Percentiles rank a stretch among this genome's conserved stretches.
Evolutionary conservation across 2,797 vertebrate genomes (phyloP).

Genomic region (Amblyopsis hoosieri): DNA sequence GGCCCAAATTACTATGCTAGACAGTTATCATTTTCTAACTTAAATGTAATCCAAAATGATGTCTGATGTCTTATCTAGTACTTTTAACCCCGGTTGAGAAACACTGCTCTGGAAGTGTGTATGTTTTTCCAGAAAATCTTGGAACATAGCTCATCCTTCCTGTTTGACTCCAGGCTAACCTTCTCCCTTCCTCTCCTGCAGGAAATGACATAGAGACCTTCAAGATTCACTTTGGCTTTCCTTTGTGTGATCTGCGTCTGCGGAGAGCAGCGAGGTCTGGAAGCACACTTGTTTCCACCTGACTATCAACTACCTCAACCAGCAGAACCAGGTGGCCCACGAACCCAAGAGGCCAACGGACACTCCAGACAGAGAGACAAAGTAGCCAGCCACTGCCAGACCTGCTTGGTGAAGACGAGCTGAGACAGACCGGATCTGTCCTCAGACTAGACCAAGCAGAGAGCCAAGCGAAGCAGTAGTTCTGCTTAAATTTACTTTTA

Average conservation of each 20-base stretch:
- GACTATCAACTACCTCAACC: conserved; percentile 95
- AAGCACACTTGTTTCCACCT: conserved; percentile 85
- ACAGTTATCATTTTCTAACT: neutral
- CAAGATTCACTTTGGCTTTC: conserved; percentile 87
- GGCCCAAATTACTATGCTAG: too few species aligned
- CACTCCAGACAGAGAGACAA: conserved; percentile 39
- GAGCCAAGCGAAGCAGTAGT: neutral
- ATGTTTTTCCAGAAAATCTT: conserved; percentile 25
- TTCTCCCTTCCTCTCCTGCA: conserved; percentile 72
- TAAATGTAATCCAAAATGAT: neutral
- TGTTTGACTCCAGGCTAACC: conserved; percentile 38
- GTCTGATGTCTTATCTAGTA: too few species aligned
- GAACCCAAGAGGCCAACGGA: conserved; percentile 76
- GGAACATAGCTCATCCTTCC: conserved; percentile 61
- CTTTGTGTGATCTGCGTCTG: conserved; percentile 81
- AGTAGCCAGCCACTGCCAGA: conserved; percentile 50
- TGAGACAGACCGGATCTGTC: conserved; percentile 94
- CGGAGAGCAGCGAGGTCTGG: conserved; percentile 78
- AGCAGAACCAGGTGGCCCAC: conserved; percentile 69
- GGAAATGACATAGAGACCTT: conserved; percentile 99
- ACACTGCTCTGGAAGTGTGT: conserved; percentile 5
- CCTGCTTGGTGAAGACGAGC: conserved; percentile 71
- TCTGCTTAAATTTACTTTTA: conserved; percentile 17
- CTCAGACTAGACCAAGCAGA: conserved; percentile 28
- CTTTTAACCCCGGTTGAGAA: too few species aligned